Evolutionary conservation across 1,140 invertebrate genomes (phyloP).

Genomic region (Pseudomyrmex flavicornis): DNA sequence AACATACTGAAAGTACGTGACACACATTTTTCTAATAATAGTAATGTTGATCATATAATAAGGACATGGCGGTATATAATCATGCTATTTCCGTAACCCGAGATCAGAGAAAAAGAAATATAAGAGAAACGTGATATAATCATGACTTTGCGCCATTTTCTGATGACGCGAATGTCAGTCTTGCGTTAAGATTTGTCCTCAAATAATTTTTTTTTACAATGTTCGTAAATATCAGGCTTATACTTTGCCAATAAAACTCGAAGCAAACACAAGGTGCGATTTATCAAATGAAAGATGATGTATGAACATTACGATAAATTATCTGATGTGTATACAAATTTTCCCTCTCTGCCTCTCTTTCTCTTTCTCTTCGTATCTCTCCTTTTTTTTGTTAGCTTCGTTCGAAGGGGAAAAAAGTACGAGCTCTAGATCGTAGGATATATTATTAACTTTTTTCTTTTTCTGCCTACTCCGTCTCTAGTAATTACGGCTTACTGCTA

Average conservation of each 20-base stretch:
- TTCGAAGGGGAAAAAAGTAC: background rate
- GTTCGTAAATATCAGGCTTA: background rate
- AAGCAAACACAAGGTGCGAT: background rate
- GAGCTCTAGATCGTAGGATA: slow-evolving; percentile 17
- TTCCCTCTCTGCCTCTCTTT: slow-evolving; percentile 8
- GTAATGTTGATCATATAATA: background rate
- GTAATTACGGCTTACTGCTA: slow-evolving; percentile 59
- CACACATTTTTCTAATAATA: background rate
- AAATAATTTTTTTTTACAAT: slow-evolving; percentile 8
- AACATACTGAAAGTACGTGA: background rate
- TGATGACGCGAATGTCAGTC: background rate
- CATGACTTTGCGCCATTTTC: background rate
- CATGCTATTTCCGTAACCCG: slow-evolving; percentile 23
- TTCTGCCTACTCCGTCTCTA: slow-evolving; percentile 20
- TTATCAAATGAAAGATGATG: slow-evolving; percentile 15
- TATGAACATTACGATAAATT: slow-evolving; percentile 24
- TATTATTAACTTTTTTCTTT: slow-evolving; percentile 64
- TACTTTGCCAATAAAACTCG: background rate
- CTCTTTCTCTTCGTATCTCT: slow-evolving; percentile 1
- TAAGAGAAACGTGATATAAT: slow-evolving; percentile 33
- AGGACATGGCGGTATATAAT: background rate
- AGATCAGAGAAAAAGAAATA: slow-evolving; percentile 39
- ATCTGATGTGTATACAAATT: slow-evolving; percentile 31
- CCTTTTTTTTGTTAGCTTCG: background rate
- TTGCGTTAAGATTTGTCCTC: background rate